Evolutionary conservation across 2,113 vertebrate species (phyloP), one percentile per base, ranked within the genome.

Genomic region (Stomatorhinus ivindoensis): DNA sequence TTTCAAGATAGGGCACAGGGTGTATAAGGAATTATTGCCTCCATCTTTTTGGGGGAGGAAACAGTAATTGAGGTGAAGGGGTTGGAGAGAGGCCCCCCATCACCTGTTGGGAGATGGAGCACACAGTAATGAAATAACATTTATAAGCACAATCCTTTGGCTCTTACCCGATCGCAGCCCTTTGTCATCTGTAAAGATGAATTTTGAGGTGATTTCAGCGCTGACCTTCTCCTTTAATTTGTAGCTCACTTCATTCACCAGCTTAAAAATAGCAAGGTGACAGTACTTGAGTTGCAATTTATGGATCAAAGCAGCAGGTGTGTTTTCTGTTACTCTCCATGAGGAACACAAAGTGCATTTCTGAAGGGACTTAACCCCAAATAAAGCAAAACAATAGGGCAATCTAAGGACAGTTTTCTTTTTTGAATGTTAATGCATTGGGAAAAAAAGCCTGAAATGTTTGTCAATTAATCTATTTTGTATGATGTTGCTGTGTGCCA

Each of bases 251-350:
- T 61, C 73, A 69, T 85, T 86, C 82, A 50, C 19, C 50, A 69
- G 44, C 53, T 50, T 53, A 94, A 93, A 92, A 90, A 91, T 91
- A 92, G 91, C 93, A 93, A 39, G 84, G 91, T 90, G 93, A 93
- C 94, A 93, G 93, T 90, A 94, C 94, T 93, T 91, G 94, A 94
- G 93, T 93, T 92, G 92, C 92, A 90, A 93, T 95, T 95, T 92
- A 93, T 83, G 27, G 89, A 69, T 93, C 91, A 92, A 93, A 95
- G 95, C 93, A 95, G 95, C 95, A 96, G 95, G 95, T 96, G 95
- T 94, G 93, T 93, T 92, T 95, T 94, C 93, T 92, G 92, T 93
- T 92, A 90, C 89, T 89, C 88, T 76, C 89, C 92, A 94, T 92
- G 92, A 93, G 93, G 93, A 92, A 92, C 93, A 50, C 47, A 89